These are phyloP conservation scores for Ypsolopha scabrella DNA, from an alignment of 2,888 invertebrate species.

Conservation along the genomic window DNA sequence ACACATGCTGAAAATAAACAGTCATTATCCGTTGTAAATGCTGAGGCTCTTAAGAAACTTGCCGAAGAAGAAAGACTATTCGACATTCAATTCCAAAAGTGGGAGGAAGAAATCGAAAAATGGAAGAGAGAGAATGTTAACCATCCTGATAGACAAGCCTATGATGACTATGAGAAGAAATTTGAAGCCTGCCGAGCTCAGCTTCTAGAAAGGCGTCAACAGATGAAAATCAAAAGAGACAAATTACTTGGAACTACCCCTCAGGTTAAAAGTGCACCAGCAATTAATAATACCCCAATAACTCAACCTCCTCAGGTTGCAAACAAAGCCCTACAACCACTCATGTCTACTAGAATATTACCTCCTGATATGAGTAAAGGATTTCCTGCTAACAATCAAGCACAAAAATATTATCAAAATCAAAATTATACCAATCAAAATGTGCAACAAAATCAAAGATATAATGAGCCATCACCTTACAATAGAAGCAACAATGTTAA, in stretches of 20 bases:
- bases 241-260: conserved; percentile 24
- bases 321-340: too few relatives aligned
- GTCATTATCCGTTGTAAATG: conserved; percentile 22
- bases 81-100: conserved; percentile 88
- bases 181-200: conserved; percentile 88
- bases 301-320: neutral
- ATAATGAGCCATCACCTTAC: conserved; percentile 15
- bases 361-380: too few relatives aligned
- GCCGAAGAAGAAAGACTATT: conserved; percentile 85
- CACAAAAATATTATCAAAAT: conserved; percentile 5
- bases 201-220: conserved; percentile 82
- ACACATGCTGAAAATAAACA: conserved; percentile 9
- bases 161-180: conserved; percentile 87
- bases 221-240: conserved; percentile 79
- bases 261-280: conserved; percentile 19
- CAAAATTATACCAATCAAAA: conserved; percentile 9
- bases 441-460: neutral
- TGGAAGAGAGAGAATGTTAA: conserved; percentile 93
- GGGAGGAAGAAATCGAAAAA: conserved; percentile 92
- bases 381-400: neutral
- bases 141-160: conserved; percentile 91
- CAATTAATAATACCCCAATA: conserved; percentile 14
- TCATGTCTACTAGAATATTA: too few relatives aligned
- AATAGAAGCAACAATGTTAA: conserved; percentile 25
- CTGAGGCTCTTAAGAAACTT: conserved; percentile 48